Evolutionary conservation across 2,888 invertebrate genomes (phyloP).

Genomic region (Apamea anceps): DNA sequence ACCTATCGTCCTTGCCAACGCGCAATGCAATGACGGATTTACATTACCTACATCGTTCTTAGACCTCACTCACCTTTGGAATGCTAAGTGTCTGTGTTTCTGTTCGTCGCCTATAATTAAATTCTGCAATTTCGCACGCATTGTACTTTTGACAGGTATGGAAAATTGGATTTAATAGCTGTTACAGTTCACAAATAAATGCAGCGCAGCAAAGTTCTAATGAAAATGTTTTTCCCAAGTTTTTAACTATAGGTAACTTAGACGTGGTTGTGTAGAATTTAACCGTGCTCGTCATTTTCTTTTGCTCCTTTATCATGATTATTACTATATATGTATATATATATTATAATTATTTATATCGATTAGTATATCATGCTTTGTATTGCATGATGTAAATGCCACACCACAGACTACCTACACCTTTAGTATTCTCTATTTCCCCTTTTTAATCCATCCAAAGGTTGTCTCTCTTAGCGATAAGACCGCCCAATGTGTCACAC

Average conservation of each 20-base stretch:
- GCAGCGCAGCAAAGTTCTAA: not conserved
- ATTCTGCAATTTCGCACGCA: slow-evolving; percentile 9
- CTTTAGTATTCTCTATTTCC: not conserved
- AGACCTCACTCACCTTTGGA: slow-evolving; percentile 39
- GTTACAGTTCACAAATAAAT: not conserved
- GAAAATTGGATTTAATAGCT: not conserved
- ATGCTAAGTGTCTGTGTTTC: slow-evolving; percentile 51
- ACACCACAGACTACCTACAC: not conserved
- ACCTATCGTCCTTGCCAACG: slow-evolving; percentile 72
- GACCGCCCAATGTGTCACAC: not conserved
- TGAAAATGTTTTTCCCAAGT: not conserved
- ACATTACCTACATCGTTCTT: slow-evolving; percentile 25
- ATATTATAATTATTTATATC: no score
- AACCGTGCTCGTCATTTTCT: not conserved
- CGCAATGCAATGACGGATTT: slow-evolving; percentile 40
- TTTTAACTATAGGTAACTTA: not conserved
- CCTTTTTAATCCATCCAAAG: not conserved
- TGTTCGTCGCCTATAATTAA: not conserved
- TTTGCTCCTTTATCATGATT: no score
- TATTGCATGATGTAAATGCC: not conserved
- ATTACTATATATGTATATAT: no score
- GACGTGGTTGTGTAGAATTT: not conserved
- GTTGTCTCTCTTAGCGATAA: not conserved
- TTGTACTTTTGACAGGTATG: slow-evolving; percentile 5
- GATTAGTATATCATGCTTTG: not conserved